A percentile compares a stretch with the other conserved stretches of the same genome.
Conservation (phyloP, 1,140 invertebrate genomes). For the Pogonomyrmex californicus region DNA sequence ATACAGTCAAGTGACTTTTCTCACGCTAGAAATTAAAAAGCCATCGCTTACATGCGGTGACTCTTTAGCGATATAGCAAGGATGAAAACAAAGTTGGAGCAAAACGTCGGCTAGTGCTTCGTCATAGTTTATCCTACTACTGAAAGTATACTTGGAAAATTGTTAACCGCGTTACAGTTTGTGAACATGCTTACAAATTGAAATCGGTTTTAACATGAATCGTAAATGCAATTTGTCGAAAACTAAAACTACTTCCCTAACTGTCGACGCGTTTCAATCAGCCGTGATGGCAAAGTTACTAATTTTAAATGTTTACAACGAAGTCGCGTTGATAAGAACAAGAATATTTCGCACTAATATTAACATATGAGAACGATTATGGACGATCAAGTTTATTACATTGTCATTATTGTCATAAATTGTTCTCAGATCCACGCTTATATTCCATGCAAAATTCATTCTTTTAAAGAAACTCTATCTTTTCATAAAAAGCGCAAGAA, state of each 20-base stretch:
- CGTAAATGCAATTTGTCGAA: conserved; percentile 38
- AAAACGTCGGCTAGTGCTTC: background rate
- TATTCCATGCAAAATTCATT: background rate
- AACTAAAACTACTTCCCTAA: conserved; percentile 53
- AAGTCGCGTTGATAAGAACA: background rate
- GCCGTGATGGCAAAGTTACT: conserved; percentile 31
- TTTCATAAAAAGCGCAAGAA: background rate
- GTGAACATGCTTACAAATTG: conserved; percentile 45
- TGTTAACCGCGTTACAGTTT: conserved; percentile 40
- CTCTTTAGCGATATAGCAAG: background rate
- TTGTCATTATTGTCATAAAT: background rate
- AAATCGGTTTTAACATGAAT: conserved; percentile 37
- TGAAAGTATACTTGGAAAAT: conserved; percentile 41
- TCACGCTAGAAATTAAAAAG: conserved; percentile 22
- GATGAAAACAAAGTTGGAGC: background rate
- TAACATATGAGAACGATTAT: background rate
- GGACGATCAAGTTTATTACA: background rate
- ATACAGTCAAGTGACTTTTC: conserved; percentile 7
- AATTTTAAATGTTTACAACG: conserved; percentile 21
- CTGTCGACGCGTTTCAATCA: conserved; percentile 51
- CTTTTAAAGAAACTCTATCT: background rate
- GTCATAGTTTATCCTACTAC: background rate
- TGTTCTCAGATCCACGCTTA: background rate
- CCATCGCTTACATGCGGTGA: background rate
- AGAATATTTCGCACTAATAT: conserved; percentile 39